Evolutionary conservation across 35 echinoderm and acorn worm genomes (phyloP).

Genomic region (Hemicentrotus pulcherrimus): DNA sequence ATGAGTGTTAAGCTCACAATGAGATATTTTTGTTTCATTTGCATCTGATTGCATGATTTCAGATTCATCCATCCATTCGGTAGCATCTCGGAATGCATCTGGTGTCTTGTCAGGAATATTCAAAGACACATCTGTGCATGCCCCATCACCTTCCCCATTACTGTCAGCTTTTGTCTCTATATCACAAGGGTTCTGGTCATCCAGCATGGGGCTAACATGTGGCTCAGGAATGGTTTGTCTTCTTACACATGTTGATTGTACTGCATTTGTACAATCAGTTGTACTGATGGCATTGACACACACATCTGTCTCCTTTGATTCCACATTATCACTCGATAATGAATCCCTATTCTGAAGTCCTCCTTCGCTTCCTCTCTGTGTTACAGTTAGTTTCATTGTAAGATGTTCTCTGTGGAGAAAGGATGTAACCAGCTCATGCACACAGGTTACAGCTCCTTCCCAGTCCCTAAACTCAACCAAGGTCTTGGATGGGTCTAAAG

Average conservation of each 20-base stretch:
- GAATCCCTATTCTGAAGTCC: not conserved
- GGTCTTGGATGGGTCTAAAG: conserved; percentile 76
- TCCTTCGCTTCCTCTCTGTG: not conserved
- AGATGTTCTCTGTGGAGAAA: conserved; percentile 81
- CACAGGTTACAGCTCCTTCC: conserved; percentile 65
- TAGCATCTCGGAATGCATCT: not conserved
- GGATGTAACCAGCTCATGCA: conserved; percentile 59
- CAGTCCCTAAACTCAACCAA: conserved; percentile 95
- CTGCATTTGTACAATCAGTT: conserved; percentile 60
- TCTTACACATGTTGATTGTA: conserved; percentile 70
- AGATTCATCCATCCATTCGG: not conserved
- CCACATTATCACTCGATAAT: not conserved
- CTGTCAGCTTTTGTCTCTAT: not conserved
- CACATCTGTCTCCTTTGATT: not conserved
- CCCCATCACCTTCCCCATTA: not conserved
- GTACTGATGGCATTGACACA: conserved; percentile 76
- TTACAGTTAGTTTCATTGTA: not conserved
- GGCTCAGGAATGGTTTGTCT: conserved; percentile 6
- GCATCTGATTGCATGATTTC: not conserved
- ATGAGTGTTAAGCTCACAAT: not conserved
- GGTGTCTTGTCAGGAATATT: not conserved
- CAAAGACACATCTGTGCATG: not conserved
- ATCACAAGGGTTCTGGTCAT: not conserved
- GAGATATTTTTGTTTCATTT: not conserved
- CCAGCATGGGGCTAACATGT: not conserved